Percentiles rank a stretch among this genome's conserved stretches.
These are phyloP conservation scores for Triplophysa rosa DNA, from an alignment of 2,113 vertebrate species.

Conservation along the genomic window DNA sequence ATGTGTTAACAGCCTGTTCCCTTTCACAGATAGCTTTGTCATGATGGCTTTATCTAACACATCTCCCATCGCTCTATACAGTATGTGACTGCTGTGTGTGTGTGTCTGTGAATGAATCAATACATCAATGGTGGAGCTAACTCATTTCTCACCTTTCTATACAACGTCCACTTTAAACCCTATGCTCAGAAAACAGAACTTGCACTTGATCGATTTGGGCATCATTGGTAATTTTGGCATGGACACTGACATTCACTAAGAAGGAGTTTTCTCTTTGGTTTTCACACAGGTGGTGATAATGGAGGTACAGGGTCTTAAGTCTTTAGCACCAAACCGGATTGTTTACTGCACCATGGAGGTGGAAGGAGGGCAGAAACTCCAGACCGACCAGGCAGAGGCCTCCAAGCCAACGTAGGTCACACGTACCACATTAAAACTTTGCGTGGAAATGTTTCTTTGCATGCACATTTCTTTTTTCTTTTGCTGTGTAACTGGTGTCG, in stretches of 20 bases:
- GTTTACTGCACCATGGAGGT: slow-evolving; percentile 99
- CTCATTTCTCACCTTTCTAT: background rate
- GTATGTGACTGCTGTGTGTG: slow-evolving; percentile 8
- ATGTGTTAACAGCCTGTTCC: slow-evolving; percentile 6
- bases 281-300: slow-evolving; percentile 90
- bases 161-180: no score
- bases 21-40: slow-evolving; percentile 11
- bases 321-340: slow-evolving; percentile 94
- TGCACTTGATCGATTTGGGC: background rate
- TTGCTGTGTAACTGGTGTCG: background rate
- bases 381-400: slow-evolving; percentile 97
- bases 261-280: background rate
- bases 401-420: slow-evolving; percentile 92
- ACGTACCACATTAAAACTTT: background rate
- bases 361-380: slow-evolving; percentile 95
- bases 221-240: background rate
- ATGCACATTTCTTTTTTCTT: background rate
- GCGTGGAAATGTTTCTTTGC: background rate
- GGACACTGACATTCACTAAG: background rate
- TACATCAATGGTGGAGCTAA: background rate
- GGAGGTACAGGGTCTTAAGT: slow-evolving; percentile 96
- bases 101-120: slow-evolving; percentile 25
- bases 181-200: background rate
- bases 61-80: slow-evolving; percentile 3
- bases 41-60: slow-evolving; percentile 25